A percentile compares a stretch with the other conserved stretches of the same genome.
These are phyloP conservation scores for Endomychus coccineus DNA, from an alignment of 2,888 invertebrate species.

Conservation along the genomic window DNA sequence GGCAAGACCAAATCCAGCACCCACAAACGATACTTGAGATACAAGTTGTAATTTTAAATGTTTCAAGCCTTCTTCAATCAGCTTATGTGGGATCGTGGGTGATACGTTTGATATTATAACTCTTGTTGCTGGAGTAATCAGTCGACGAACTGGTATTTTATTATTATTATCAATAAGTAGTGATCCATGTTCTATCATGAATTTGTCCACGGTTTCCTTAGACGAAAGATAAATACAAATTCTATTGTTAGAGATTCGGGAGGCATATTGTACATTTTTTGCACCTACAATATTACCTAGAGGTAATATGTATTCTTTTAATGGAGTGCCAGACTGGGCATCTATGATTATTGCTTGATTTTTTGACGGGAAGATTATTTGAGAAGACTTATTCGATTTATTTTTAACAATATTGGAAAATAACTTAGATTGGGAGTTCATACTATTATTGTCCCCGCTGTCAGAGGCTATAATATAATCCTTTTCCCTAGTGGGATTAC, in stretches of 20 bases:
- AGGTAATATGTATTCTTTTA: conserved; percentile 8
- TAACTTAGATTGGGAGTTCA: no score
- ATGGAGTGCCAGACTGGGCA: conserved; percentile 4
- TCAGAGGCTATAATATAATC: no score
- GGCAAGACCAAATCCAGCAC: conserved; percentile 9
- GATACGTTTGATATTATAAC: conserved; percentile 9
- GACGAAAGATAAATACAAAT: conserved; percentile 12
- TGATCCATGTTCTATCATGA: conserved; percentile 4
- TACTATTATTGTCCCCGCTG: no score
- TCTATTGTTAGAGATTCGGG: conserved; percentile 13
- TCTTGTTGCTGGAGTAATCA: conserved; percentile 10
- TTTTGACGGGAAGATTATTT: conserved; percentile 8
- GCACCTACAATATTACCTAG: conserved; percentile 10
- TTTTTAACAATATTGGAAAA: no score
- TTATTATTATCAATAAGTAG: conserved; percentile 4
- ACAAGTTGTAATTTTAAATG: conserved; percentile 8
- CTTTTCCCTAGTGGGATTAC: no score
- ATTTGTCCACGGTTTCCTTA: conserved; percentile 4
- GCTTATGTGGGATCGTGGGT: conserved; percentile 9
- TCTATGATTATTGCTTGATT: conserved; percentile 11
- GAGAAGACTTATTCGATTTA: no score
- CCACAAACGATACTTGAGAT: conserved; percentile 9
- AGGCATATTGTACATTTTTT: conserved; percentile 11
- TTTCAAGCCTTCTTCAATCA: conserved; percentile 2
- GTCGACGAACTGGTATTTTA: conserved; percentile 2